phyloP scores from a whole-genome alignment of 2,113 vertebrate species.

The Brachypteracias leptosomus region DNA sequence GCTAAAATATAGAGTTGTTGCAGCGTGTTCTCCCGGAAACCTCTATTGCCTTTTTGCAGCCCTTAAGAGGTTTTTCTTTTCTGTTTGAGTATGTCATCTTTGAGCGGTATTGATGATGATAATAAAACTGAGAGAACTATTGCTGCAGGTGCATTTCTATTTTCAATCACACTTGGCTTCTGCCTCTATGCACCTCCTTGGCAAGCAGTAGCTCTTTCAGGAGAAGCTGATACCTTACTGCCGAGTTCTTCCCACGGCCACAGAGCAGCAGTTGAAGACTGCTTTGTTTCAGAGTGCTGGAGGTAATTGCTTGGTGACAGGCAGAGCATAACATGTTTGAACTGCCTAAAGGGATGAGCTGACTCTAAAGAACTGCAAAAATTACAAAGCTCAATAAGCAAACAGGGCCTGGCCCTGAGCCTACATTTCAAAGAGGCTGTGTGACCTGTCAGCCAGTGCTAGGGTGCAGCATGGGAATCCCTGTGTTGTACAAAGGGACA shows the following conservation, averaged over 20 bases:
- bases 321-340: conserved; percentile 1
- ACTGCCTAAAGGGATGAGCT: conserved; percentile 20
- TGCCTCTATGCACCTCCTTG: neutral
- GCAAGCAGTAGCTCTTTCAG: neutral
- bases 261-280: neutral
- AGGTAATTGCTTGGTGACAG: conserved; percentile 20
- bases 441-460: neutral
- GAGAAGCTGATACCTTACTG: neutral
- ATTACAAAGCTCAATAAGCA: neutral
- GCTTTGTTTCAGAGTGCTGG: neutral
- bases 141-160: neutral
- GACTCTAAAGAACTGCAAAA: neutral
- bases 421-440: neutral
- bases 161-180: neutral
- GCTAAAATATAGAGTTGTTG: neutral
- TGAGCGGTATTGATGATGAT: neutral
- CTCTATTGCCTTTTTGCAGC: neutral
- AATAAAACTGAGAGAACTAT: neutral
- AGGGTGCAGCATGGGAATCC: neutral
- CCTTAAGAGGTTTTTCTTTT: neutral
- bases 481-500: neutral
- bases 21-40: neutral
- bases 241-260: neutral
- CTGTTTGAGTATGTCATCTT: neutral
- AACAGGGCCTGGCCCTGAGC: neutral